A percentile compares a stretch with the other conserved stretches of the same genome.
phyloP scores from a whole-genome alignment of 2,888 invertebrate species.

The Apodemia mormo region DNA sequence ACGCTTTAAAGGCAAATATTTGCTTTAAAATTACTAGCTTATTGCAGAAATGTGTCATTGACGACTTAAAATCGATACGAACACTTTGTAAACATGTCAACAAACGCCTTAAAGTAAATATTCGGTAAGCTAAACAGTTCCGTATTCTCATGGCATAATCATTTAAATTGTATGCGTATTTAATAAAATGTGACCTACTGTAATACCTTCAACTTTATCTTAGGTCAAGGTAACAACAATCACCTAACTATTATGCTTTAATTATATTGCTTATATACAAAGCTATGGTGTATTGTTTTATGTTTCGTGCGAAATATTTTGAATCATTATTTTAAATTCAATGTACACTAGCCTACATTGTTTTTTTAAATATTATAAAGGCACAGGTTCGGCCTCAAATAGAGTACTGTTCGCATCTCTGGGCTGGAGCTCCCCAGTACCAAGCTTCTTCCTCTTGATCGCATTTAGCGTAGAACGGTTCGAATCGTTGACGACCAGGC shows the following conservation, averaged over 20 bases:
- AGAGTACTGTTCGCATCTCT: no score
- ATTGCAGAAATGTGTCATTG: slow-evolving; percentile 4
- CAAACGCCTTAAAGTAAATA: not conserved
- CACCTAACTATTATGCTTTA: not conserved
- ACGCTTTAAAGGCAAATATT: not conserved
- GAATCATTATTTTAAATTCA: no score
- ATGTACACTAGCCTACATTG: no score
- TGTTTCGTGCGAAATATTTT: not conserved
- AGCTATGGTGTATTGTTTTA: not conserved
- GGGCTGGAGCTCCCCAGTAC: no score
- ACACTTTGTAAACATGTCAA: not conserved
- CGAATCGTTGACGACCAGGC: no score
- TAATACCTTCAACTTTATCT: slow-evolving; percentile 12
- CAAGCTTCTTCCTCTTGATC: no score
- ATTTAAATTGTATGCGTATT: not conserved
- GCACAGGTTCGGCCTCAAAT: no score
- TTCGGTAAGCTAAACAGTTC: not conserved
- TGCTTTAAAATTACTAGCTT: not conserved
- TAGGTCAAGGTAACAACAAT: slow-evolving; percentile 11
- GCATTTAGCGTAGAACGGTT: no score
- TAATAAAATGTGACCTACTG: slow-evolving; percentile 1
- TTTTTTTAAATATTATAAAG: no score
- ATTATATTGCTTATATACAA: not conserved
- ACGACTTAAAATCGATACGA: not conserved
- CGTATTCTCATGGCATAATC: not conserved